These are phyloP conservation scores for Eristalis tenax DNA, from an alignment of 2,888 invertebrate genomes.

Conservation along the genomic window DNA sequence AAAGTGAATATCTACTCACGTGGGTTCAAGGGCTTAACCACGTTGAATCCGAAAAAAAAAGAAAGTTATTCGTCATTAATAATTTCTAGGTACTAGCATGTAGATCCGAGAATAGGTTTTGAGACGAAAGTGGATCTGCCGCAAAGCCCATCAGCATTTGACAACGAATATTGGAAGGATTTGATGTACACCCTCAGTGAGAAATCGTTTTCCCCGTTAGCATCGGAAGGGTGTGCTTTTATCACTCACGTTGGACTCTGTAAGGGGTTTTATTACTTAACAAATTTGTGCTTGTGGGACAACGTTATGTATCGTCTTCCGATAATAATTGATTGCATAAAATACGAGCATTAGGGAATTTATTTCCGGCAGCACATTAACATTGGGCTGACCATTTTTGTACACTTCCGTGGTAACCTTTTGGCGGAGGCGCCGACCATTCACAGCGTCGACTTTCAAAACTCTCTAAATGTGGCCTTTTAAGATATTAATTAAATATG, in stretches of 20 bases:
- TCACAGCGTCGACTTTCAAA: not conserved
- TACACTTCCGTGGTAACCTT: not conserved
- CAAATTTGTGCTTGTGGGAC: not conserved
- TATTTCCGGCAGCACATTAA: not conserved
- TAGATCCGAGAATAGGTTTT: conserved; percentile 25
- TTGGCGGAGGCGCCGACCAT: not conserved
- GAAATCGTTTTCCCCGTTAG: conserved; percentile 25
- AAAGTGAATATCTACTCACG: conserved; percentile 33
- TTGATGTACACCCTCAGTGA: not conserved
- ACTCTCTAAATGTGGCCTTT: not conserved
- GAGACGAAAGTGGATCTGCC: not conserved
- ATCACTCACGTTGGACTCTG: conserved; percentile 40
- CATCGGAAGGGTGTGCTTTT: conserved; percentile 41
- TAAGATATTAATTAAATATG: not conserved
- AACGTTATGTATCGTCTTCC: not conserved
- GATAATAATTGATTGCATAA: not conserved
- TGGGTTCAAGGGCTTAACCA: conserved; percentile 2
- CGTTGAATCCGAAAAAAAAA: not conserved
- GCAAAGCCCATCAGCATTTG: not conserved
- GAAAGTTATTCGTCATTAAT: conserved; percentile 58
- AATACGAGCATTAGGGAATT: not conserved
- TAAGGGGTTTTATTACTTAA: conserved; percentile 10
- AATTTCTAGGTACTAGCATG: conserved; percentile 32
- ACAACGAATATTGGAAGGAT: not conserved
- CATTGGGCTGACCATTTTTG: not conserved